A percentile compares a stretch with the other conserved stretches of the same genome.
These are phyloP conservation scores for Scaptomyza flava DNA, from an alignment of 2,888 invertebrate species.

Conservation along the genomic window DNA sequence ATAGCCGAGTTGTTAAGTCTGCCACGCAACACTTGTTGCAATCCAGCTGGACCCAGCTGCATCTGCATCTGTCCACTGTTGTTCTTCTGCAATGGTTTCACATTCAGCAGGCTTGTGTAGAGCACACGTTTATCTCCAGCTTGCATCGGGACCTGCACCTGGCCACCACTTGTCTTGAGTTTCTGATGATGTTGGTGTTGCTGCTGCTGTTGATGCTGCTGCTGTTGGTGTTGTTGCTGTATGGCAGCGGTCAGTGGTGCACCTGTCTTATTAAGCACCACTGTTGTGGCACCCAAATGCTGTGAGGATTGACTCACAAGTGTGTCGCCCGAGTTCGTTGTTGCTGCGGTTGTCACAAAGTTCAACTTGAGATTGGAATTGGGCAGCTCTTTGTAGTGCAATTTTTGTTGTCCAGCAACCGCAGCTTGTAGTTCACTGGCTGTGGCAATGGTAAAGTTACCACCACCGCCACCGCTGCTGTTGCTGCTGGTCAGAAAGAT, in stretches of 20 bases:
- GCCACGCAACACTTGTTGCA: constrained; percentile 80
- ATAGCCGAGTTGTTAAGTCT: constrained; percentile 81
- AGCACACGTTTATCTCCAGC: constrained; percentile 81
- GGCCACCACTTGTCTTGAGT: constrained; percentile 63
- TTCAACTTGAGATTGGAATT: constrained; percentile 84
- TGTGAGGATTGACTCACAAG: constrained; percentile 66
- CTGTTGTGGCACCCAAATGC: constrained; percentile 70
- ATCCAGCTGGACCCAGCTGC: constrained; percentile 79
- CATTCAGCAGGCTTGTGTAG: constrained; percentile 82
- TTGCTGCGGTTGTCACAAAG: constrained; percentile 76
- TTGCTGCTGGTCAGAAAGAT: constrained; percentile 82
- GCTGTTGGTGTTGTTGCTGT: constrained; percentile 48
- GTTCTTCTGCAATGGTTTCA: constrained; percentile 82
- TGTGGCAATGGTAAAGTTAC: constrained; percentile 82
- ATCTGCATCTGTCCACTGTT: constrained; percentile 83
- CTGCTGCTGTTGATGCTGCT: constrained; percentile 50
- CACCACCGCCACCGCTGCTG: constrained; percentile 61
- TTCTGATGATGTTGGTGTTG: constrained; percentile 75
- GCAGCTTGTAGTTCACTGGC: constrained; percentile 78
- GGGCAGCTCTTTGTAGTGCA: constrained; percentile 82
- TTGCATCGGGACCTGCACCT: constrained; percentile 49
- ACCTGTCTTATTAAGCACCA: constrained; percentile 75
- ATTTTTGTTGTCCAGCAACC: constrained; percentile 75
- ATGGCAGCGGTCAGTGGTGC: constrained; percentile 26
- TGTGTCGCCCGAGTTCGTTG: constrained; percentile 49